phyloP scores from a whole-genome alignment of 2,797 vertebrate species.

The Synanceia verrucosa region DNA sequence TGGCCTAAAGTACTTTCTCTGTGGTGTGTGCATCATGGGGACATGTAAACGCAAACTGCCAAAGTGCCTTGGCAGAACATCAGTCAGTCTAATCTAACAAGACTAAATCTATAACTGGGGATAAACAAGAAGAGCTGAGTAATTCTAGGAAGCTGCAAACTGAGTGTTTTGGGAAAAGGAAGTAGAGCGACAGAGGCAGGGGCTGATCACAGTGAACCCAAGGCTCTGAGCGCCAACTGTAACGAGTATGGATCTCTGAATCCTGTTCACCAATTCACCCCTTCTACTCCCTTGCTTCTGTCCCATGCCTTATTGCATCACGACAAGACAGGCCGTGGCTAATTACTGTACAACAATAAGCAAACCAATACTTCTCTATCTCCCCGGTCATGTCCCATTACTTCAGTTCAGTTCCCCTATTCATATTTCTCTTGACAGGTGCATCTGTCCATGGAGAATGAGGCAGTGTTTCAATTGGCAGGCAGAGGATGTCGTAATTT shows the following conservation, averaged over 20 bases:
- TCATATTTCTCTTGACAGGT: constrained; percentile 78
- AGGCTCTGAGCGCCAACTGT: constrained; percentile 22
- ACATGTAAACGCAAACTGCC: constrained; percentile 36
- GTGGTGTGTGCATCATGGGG: constrained; percentile 2
- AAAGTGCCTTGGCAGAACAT: constrained; percentile 42
- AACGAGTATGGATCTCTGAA: constrained; percentile 49
- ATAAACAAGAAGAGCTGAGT: constrained; percentile 34
- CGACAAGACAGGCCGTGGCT: constrained; percentile 57
- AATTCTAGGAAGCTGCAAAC: constrained; percentile 32
- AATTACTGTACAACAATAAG: constrained; percentile 73
- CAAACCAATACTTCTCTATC: constrained; percentile 68
- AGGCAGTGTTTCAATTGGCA: constrained; percentile 60
- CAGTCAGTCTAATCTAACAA: constrained; percentile 41
- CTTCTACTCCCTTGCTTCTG: constrained; percentile 25
- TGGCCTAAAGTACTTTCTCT: constrained; percentile 2
- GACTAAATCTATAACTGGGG: constrained; percentile 36
- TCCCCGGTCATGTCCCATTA: constrained; percentile 79
- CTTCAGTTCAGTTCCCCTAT: constrained; percentile 65
- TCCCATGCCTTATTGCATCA: constrained; percentile 47
- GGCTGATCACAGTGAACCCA: constrained; percentile 18
- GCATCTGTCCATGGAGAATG: constrained; percentile 76
- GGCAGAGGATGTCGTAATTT: constrained; percentile 73
- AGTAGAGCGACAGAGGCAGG: background rate
- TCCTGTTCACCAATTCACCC: constrained; percentile 41
- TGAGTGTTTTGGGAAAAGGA: constrained; percentile 21